Conservation (phyloP, 2,888 invertebrate species). For the Mystacides longicornis region DNA sequence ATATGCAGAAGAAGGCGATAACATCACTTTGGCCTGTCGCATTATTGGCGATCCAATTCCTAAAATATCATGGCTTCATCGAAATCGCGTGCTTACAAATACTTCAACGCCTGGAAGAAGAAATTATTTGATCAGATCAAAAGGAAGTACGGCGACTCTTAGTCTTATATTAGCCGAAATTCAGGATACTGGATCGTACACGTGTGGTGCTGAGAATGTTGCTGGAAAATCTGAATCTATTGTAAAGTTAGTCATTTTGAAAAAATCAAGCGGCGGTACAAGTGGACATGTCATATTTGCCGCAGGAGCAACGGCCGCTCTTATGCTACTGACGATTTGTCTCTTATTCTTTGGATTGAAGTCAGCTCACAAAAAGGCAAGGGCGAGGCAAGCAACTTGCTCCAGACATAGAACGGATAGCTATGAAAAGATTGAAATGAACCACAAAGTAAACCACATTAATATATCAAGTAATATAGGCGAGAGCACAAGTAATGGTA, state of each 20-base stretch:
- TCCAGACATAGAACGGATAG: constrained; percentile 48
- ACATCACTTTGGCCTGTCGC: constrained; percentile 64
- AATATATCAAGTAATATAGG: constrained; percentile 31
- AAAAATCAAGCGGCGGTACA: constrained; percentile 54
- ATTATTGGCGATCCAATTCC: constrained; percentile 67
- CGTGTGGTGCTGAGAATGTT: constrained; percentile 73
- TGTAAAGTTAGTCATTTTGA: constrained; percentile 63
- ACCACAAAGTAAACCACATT: constrained; percentile 45
- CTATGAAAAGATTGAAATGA: constrained; percentile 75
- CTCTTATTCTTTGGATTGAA: constrained; percentile 59
- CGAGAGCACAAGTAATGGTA: constrained; percentile 19
- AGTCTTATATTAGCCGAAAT: constrained; percentile 65
- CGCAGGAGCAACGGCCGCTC: constrained; percentile 61
- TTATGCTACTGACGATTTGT: constrained; percentile 59
- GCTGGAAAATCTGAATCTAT: constrained; percentile 70
- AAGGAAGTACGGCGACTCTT: constrained; percentile 63
- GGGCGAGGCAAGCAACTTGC: constrained; percentile 38
- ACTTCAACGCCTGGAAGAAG: constrained; percentile 49
- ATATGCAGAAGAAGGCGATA: constrained; percentile 62
- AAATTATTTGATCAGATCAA: constrained; percentile 58
- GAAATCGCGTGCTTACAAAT: constrained; percentile 63
- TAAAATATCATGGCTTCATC: constrained; percentile 63
- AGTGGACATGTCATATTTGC: constrained; percentile 53
- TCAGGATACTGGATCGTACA: constrained; percentile 69
- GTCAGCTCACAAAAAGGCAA: constrained; percentile 54